Percentiles rank a stretch among this genome's conserved stretches.
These are phyloP conservation scores for Morpho deidamia DNA, from an alignment of 2,888 invertebrate genomes.

Conservation along the genomic window DNA sequence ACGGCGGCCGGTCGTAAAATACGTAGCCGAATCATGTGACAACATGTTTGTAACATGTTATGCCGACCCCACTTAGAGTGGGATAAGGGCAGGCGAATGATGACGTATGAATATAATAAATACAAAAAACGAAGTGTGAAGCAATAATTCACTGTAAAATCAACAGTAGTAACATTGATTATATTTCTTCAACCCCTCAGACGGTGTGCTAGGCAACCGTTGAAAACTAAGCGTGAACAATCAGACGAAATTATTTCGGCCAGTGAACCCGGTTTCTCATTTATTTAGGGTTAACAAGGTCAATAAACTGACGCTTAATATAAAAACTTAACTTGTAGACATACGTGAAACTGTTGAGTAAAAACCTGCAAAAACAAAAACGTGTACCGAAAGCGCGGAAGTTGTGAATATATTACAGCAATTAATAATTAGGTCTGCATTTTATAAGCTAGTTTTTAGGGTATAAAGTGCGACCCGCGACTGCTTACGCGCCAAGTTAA, in stretches of 20 bases:
- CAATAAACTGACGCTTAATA: conserved; percentile 11
- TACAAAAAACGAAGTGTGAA: too few relatives aligned
- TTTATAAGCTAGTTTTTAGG: too few relatives aligned
- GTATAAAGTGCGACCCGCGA: too few relatives aligned
- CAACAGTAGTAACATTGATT: not conserved
- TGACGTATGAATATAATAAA: too few relatives aligned
- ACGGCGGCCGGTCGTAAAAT: too few relatives aligned
- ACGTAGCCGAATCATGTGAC: too few relatives aligned
- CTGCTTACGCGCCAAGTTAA: too few relatives aligned
- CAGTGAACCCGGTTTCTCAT: conserved; percentile 19
- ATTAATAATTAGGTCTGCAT: too few relatives aligned
- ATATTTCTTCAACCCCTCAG: not conserved
- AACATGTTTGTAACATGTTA: too few relatives aligned
- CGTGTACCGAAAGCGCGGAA: not conserved
- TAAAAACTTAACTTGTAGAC: not conserved
- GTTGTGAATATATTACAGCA: too few relatives aligned
- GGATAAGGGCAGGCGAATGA: too few relatives aligned
- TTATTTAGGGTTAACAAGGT: conserved; percentile 18
- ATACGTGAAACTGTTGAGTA: not conserved
- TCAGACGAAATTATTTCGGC: conserved; percentile 23
- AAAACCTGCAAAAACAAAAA: not conserved
- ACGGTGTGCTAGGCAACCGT: conserved; percentile 32
- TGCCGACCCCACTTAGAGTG: too few relatives aligned
- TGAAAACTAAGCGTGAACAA: conserved; percentile 32
- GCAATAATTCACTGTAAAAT: not conserved